Percentiles rank a stretch among this genome's conserved stretches.
These are phyloP conservation scores for Urocitellus parryii DNA, from an alignment of 2,113 vertebrate species.

Conservation along the genomic window DNA sequence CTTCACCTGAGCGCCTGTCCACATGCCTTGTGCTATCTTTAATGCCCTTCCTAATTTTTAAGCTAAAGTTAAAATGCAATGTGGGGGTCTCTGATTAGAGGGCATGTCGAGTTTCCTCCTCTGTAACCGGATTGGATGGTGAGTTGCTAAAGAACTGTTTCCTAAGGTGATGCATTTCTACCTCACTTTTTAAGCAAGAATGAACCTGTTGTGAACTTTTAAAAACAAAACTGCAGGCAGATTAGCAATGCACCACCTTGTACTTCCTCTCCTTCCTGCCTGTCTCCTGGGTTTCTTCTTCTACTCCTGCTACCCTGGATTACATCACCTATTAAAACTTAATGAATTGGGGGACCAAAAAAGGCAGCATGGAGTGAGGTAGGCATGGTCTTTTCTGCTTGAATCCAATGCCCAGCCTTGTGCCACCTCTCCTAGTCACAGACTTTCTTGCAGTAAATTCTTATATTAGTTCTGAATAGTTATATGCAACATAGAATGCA, in stretches of 20 bases:
- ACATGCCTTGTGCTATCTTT: not conserved
- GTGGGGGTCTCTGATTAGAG: not conserved
- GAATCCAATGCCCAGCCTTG: not conserved
- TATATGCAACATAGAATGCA: too few species aligned
- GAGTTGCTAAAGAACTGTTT: not conserved
- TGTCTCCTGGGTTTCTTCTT: not conserved
- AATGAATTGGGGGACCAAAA: not conserved
- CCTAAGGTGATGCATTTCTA: not conserved
- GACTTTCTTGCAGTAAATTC: not conserved
- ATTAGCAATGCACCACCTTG: not conserved
- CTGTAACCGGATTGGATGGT: not conserved
- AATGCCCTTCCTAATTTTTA: not conserved
- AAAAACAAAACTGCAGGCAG: not conserved
- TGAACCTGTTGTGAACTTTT: not conserved
- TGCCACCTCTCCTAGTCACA: not conserved
- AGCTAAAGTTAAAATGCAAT: not conserved
- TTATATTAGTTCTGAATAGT: not conserved
- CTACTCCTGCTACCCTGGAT: not conserved
- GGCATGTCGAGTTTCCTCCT: not conserved
- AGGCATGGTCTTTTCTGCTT: not conserved
- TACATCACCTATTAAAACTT: not conserved
- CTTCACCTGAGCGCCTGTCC: not conserved
- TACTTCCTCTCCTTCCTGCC: not conserved
- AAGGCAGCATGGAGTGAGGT: too few species aligned
- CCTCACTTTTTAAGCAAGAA: not conserved